A percentile compares a stretch with the other conserved stretches of the same genome.
phyloP scores from a whole-genome alignment of 2,797 vertebrate species.

The Silurus aristotelis region DNA sequence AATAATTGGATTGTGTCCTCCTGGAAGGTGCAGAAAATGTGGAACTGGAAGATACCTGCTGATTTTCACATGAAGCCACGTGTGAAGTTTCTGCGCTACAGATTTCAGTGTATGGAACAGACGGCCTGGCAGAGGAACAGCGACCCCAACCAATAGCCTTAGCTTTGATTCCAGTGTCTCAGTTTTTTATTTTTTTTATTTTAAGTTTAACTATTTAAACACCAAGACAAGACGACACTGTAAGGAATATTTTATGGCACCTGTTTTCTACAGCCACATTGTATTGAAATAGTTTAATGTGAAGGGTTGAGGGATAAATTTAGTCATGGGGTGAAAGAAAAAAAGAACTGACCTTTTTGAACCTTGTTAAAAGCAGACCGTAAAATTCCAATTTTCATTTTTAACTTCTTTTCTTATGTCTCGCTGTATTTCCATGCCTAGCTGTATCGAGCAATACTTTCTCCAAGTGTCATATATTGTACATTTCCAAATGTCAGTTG shows the following conservation, averaged over 20 bases:
- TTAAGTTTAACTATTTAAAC: conserved; percentile 65
- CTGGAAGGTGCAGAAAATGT: conserved; percentile 80
- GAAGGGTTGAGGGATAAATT: neutral
- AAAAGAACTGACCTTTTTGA: conserved; percentile 24
- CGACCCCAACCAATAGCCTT: conserved; percentile 65
- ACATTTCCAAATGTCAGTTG: conserved; percentile 62
- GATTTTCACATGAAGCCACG: conserved; percentile 78
- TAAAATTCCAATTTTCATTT: conserved; percentile 25
- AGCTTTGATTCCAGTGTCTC: conserved; percentile 50
- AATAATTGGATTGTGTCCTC: conserved; percentile 31
- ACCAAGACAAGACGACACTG: conserved; percentile 52
- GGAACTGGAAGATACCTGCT: conserved; percentile 86
- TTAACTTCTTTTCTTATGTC: conserved; percentile 24
- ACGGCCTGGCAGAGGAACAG: conserved; percentile 64
- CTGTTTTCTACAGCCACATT: conserved; percentile 54
- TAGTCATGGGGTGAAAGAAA: conserved; percentile 23
- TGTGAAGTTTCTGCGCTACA: conserved; percentile 75
- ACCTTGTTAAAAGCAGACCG: conserved; percentile 39
- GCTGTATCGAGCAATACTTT: conserved; percentile 57
- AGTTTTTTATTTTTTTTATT: conserved; percentile 41
- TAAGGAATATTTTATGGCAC: conserved; percentile 56
- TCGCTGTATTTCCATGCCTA: conserved; percentile 60
- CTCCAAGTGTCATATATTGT: conserved; percentile 59
- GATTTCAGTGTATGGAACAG: conserved; percentile 76
- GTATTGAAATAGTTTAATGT: conserved; percentile 35